Conservation (phyloP, 2,888 invertebrate genomes). For the Teleogryllus oceanicus region DNA sequence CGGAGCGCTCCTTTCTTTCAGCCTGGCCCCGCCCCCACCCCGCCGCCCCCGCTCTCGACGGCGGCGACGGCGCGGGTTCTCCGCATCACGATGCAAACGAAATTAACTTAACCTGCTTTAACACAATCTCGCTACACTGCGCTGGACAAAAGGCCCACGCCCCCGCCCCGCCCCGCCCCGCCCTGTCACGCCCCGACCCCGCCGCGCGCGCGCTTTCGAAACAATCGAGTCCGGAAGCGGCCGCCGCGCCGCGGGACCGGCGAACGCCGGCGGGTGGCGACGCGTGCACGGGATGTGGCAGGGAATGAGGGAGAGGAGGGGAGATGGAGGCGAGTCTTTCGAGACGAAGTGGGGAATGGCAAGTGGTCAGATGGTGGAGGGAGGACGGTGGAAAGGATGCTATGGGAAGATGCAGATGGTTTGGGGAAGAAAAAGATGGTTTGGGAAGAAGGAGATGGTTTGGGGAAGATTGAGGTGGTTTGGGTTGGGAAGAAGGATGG, state of each 20-base stretch:
- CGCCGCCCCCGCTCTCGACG: background rate
- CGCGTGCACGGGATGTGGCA: background rate
- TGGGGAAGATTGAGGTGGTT: too few relatives aligned
- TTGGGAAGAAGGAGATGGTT: too few relatives aligned
- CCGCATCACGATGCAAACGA: conserved; percentile 9
- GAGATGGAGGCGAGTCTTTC: too few relatives aligned
- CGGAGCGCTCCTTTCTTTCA: background rate
- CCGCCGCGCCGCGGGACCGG: background rate
- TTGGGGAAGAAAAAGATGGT: too few relatives aligned
- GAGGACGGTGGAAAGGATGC: too few relatives aligned
- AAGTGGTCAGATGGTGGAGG: too few relatives aligned
- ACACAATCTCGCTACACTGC: conserved; percentile 1
- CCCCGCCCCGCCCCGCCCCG: background rate
- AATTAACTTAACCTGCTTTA: conserved; percentile 10
- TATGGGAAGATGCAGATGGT: too few relatives aligned
- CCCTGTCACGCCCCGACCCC: background rate
- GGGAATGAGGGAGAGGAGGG: too few relatives aligned
- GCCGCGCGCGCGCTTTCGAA: background rate
- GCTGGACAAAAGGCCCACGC: background rate
- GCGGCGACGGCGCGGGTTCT: too few relatives aligned
- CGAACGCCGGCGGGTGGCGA: background rate
- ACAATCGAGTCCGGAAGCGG: background rate
- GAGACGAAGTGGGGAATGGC: too few relatives aligned
- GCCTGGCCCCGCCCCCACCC: background rate
- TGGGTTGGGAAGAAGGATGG: too few relatives aligned